Conservation (phyloP, 2,113 vertebrate species). For the Romanogobio albipinnatus region DNA sequence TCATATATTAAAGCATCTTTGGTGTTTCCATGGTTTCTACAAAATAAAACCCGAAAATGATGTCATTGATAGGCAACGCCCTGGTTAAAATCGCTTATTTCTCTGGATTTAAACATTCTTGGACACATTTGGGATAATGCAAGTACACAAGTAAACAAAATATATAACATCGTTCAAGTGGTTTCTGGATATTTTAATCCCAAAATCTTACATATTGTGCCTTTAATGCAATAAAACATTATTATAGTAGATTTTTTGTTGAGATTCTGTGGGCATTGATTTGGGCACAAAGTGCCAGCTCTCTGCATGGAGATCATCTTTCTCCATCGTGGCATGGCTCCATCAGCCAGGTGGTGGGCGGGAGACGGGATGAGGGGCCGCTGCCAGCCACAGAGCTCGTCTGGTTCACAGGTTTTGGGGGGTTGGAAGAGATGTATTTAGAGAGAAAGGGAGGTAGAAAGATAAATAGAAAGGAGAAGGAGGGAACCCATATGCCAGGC, state of each 20-base stretch:
- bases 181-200: too few relatives aligned
- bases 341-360: slow-evolving; percentile 57
- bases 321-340: slow-evolving; percentile 45
- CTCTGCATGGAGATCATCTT: slow-evolving; percentile 32
- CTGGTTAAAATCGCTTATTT: too few relatives aligned
- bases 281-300: slow-evolving; percentile 37
- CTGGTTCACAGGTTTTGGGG: slow-evolving; percentile 30
- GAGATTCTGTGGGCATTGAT: background rate
- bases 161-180: too few relatives aligned
- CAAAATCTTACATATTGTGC: too few relatives aligned
- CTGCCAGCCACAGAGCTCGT: slow-evolving; percentile 48
- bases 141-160: too few relatives aligned
- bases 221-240: background rate
- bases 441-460: slow-evolving; percentile 19
- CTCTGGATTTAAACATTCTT: too few relatives aligned
- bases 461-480: slow-evolving; percentile 57
- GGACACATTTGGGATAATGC: too few relatives aligned
- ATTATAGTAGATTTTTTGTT: background rate
- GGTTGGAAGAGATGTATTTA: slow-evolving; percentile 9
- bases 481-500: slow-evolving; percentile 61
- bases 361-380: slow-evolving; percentile 35
- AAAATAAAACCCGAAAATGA: too few relatives aligned
- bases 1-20: too few relatives aligned
- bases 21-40: too few relatives aligned
- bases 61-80: too few relatives aligned